Percentiles rank a stretch among this genome's conserved stretches.
Evolutionary conservation across 2,113 vertebrate genomes (phyloP).

Genomic region (Saccopteryx bilineata): DNA sequence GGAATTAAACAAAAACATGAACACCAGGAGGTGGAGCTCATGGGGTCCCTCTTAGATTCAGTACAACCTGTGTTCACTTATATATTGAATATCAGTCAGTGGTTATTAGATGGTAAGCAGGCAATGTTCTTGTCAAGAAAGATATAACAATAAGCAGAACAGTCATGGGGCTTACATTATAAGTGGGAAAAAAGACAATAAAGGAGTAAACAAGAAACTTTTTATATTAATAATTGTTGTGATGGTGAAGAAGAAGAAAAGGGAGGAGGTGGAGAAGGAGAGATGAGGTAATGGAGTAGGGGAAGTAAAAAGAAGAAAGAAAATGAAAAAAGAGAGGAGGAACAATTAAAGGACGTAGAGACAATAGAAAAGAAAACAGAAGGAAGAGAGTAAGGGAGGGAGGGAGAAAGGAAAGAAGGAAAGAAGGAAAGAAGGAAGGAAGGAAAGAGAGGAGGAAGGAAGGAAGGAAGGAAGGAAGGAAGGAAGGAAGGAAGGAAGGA

Average conservation of each 20-base stretch:
- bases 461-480: not conserved
- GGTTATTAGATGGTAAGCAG: not conserved
- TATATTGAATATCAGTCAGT: not conserved
- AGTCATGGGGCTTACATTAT: not conserved
- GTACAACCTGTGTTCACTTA: too few relatives aligned
- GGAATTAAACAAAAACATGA: not conserved
- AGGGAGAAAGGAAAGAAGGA: not conserved
- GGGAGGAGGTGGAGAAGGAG: not conserved
- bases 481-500: not conserved
- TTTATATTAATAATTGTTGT: not conserved
- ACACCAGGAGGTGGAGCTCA: not conserved
- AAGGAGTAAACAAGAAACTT: not conserved
- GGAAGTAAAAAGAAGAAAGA: not conserved
- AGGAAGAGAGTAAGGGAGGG: too few relatives aligned
- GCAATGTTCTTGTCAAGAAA: not conserved
- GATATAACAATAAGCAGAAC: not conserved
- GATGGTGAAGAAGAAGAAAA: not conserved
- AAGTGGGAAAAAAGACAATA: not conserved
- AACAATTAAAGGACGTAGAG: not conserved
- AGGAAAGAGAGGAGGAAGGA: not conserved
- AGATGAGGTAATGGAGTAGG: not conserved
- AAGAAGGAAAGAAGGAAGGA: not conserved
- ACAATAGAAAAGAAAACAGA: too few relatives aligned
- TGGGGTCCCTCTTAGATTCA: not conserved
- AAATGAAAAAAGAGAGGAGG: too few relatives aligned